Conservation (phyloP, 2,888 invertebrate species). For the Helicoverpa assulta region DNA sequence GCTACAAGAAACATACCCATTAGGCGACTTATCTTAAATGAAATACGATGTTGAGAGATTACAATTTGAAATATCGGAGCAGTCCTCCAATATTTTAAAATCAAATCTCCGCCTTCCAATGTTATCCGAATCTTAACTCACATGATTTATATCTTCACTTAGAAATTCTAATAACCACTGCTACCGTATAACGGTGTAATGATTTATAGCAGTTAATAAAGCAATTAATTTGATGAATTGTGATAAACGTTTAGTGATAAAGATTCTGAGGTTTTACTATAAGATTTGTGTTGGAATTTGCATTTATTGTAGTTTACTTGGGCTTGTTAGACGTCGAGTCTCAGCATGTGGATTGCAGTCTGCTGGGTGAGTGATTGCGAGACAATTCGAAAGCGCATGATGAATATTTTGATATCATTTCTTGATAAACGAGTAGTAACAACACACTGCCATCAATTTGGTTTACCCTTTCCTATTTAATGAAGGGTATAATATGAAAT, state of each 20-base stretch:
- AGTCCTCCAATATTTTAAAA: constrained; percentile 38
- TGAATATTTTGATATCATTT: neutral
- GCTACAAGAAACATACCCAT: neutral
- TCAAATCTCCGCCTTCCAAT: constrained; percentile 31
- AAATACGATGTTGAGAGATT: neutral
- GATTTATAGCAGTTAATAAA: constrained; percentile 64
- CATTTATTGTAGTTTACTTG: constrained; percentile 21
- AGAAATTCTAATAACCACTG: constrained; percentile 55
- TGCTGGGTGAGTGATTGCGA: fast-evolving
- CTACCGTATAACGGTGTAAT: constrained; percentile 60
- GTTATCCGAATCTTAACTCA: constrained; percentile 31
- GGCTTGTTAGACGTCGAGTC: neutral
- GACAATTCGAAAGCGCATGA: neutral
- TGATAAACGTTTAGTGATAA: constrained; percentile 37
- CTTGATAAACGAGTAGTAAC: neutral
- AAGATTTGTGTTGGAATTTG: constrained; percentile 21
- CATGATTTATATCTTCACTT: constrained; percentile 47
- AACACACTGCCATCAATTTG: neutral
- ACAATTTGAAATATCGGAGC: neutral
- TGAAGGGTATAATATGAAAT: too few relatives aligned
- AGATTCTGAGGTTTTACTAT: constrained; percentile 18
- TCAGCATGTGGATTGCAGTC: neutral
- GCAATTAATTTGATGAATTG: constrained; percentile 63
- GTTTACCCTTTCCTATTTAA: neutral
- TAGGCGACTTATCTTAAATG: neutral